Conservation (phyloP, 2,113 vertebrate species). For the Clupea harengus region DNA sequence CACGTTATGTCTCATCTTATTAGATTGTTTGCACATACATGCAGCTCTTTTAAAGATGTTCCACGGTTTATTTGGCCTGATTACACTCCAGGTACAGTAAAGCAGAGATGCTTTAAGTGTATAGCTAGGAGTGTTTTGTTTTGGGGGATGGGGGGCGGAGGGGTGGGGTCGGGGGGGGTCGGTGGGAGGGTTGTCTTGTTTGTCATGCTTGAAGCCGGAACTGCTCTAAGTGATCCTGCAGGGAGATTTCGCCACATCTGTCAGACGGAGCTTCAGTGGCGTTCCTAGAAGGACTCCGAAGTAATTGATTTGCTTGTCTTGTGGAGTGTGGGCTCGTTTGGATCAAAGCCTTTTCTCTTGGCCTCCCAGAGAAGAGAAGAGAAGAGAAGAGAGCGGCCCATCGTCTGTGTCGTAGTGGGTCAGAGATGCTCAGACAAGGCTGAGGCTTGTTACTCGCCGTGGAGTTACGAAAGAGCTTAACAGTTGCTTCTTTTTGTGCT, state of each 20-base stretch:
- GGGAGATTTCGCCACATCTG: slow-evolving; percentile 19
- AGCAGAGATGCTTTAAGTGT: neutral
- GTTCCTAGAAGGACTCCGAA: slow-evolving; percentile 20
- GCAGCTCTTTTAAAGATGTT: neutral
- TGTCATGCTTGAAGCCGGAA: slow-evolving; percentile 4
- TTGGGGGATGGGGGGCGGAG: neutral
- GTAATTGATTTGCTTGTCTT: slow-evolving; percentile 31
- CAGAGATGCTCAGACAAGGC: slow-evolving; percentile 27
- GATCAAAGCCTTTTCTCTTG: slow-evolving; percentile 17
- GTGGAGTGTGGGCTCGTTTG: neutral
- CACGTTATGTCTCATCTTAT: neutral
- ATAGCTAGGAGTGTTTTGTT: neutral
- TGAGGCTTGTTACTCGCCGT: slow-evolving; percentile 23
- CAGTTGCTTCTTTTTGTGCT: slow-evolving; percentile 40
- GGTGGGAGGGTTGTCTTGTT: neutral
- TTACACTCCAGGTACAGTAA: neutral
- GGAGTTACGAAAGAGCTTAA: slow-evolving; percentile 39
- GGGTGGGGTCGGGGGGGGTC: neutral
- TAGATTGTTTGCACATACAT: neutral
- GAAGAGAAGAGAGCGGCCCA: slow-evolving; percentile 20
- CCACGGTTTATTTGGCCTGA: neutral
- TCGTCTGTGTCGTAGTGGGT: slow-evolving; percentile 23
- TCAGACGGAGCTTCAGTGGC: slow-evolving; percentile 5
- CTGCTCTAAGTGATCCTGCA: neutral
- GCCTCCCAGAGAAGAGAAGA: slow-evolving; percentile 26